phyloP scores from a whole-genome alignment of 2,797 vertebrate genomes.

The Amblyraja radiata region DNA sequence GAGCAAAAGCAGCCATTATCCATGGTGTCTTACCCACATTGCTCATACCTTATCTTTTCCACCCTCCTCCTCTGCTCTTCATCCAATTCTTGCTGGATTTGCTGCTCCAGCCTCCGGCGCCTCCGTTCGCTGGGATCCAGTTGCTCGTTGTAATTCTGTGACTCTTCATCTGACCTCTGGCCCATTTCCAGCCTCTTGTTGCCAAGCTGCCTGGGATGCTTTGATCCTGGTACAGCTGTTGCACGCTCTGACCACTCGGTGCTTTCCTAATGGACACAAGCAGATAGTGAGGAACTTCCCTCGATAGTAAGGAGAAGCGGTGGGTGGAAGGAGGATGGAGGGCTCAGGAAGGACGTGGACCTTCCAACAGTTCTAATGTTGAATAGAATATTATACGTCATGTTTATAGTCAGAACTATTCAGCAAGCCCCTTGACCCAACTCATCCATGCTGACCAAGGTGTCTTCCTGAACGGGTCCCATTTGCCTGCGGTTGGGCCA shows the following conservation, averaged over 20 bases:
- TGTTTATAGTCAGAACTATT: too few species aligned
- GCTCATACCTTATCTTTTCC: not conserved
- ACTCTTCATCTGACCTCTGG: not conserved
- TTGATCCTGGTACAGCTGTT: not conserved
- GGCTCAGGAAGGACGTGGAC: too few species aligned
- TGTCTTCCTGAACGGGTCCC: too few species aligned
- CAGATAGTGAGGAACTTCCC: not conserved
- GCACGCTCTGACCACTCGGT: too few species aligned
- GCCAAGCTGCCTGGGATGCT: not conserved
- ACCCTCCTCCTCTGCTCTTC: not conserved
- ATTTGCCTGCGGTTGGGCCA: too few species aligned
- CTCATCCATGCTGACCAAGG: too few species aligned
- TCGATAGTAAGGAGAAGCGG: too few species aligned
- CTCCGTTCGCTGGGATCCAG: not conserved
- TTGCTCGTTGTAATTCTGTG: not conserved
- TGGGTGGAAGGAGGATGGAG: too few species aligned
- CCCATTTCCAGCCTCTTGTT: too few species aligned
- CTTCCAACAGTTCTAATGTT: too few species aligned
- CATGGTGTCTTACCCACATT: not conserved
- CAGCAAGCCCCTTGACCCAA: too few species aligned
- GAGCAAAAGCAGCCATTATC: not conserved
- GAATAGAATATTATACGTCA: too few species aligned
- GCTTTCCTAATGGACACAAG: not conserved
- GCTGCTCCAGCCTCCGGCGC: not conserved
- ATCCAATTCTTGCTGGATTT: slow-evolving; percentile 4